Percentiles rank a stretch among this genome's conserved stretches.
Conservation (phyloP, 2,888 invertebrate species). For the Carterocephalus palaemon region DNA sequence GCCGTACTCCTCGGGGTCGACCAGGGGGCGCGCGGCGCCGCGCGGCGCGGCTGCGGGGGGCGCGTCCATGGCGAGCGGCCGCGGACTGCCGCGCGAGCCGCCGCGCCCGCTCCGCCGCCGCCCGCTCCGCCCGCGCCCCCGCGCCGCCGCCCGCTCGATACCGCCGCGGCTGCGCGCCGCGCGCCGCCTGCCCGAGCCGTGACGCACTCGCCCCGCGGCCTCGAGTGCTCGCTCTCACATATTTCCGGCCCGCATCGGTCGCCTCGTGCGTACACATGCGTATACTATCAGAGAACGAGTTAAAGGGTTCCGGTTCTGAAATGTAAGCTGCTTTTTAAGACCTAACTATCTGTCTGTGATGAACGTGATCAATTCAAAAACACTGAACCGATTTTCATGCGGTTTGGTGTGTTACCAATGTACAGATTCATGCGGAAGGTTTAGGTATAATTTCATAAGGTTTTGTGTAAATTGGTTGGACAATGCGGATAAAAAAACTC, state of each 20-base stretch:
- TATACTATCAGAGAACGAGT: not conserved
- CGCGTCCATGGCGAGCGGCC: slow-evolving; percentile 49
- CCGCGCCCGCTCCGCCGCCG: slow-evolving; percentile 31
- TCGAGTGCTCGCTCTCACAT: no score
- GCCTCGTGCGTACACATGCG: slow-evolving; percentile 6
- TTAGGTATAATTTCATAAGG: no score
- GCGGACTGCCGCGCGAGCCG: slow-evolving; percentile 40
- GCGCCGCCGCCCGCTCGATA: slow-evolving; percentile 27
- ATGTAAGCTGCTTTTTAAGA: no score
- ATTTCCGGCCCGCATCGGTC: no score
- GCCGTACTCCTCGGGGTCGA: slow-evolving; percentile 89
- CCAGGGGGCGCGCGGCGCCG: slow-evolving; percentile 81
- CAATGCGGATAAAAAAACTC: no score
- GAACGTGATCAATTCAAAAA: no score
- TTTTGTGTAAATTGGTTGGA: no score
- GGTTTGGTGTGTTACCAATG: no score
- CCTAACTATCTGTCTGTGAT: no score
- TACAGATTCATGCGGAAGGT: no score
- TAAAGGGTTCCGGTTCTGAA: not conserved
- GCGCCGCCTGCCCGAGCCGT: slow-evolving; percentile 23
- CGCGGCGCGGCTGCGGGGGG: slow-evolving; percentile 43
- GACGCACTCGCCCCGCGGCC: slow-evolving; percentile 13
- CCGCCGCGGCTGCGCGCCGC: slow-evolving; percentile 21
- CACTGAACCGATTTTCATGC: no score
- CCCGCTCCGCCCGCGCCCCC: slow-evolving; percentile 12